Base-by-base conservation (phyloP, 2,888 invertebrate genomes). In the Noctua janthe region DNA sequence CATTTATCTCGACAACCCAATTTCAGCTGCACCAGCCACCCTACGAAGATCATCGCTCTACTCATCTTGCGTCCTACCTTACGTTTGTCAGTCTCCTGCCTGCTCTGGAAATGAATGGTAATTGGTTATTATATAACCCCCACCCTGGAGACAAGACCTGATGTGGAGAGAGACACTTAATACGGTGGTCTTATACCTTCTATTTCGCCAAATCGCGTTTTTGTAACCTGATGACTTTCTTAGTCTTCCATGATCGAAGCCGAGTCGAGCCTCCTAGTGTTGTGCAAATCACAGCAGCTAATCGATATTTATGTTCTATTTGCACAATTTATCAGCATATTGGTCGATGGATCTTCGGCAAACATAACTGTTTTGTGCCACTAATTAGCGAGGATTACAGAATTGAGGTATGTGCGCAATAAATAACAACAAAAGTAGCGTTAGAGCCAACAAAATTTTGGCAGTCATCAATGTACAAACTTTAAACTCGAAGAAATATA, bases 391-490 rank as follows among this genome's bases (percentile, higher is more conserved):
- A 75, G n/a, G 47, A 47, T 72, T 76, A 82, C 71, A 74, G 13
- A 69, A 76, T 56, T 77, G 64, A 75, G 51, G 74, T 59, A 80
- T 77, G 51, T 77, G 13, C 3, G 70, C 64, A 75, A 75, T 77
- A 87, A 78, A 86, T 78, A 78, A 78, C 35, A 76, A 76, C 35
- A 72, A 77, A 74, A 64, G 29, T 86, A 23, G 70, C 35, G 69
- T 79, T 49, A 71, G 70, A 78, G 81, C 84, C 81, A 84, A 84
- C 47, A 62, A 66, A 83, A 74, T 71, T 51, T 81, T 86, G 86
- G 78, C 81, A 81, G n/a, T 51, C 69, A 64, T 73, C 54, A 47
- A 47, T 54, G 51, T 56, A 29, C 43, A 59, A 62, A 62, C n/a
- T 67, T 66, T 29, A 35, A 71, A 64, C 51, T 62, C 39, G 10